Conservation (phyloP, 1,140 invertebrate genomes). For the Drosophila santomea region DNA sequence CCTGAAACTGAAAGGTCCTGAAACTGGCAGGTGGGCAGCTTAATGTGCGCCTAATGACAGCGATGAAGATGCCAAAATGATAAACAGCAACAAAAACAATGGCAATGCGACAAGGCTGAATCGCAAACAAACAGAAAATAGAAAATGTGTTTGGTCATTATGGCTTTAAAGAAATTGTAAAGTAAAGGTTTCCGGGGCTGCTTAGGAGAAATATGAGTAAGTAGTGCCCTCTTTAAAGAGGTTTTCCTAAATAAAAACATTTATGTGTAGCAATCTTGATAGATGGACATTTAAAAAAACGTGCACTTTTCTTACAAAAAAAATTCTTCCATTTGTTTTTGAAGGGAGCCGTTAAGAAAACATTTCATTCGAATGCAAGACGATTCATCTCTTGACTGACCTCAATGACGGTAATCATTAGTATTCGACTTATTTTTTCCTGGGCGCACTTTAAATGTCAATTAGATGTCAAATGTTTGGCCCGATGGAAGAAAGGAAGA, state of each 20-base stretch:
- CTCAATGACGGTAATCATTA: conserved; percentile 35
- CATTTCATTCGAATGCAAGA: not conserved
- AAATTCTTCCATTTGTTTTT: not conserved
- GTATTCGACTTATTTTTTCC: conserved; percentile 13
- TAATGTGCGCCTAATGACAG: conserved; percentile 79
- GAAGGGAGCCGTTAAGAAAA: not conserved
- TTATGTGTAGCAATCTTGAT: no score
- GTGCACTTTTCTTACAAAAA: no score
- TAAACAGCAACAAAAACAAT: conserved; percentile 69
- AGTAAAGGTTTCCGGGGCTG: not conserved
- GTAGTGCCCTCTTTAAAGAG: no score
- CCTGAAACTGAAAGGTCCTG: conserved; percentile 9
- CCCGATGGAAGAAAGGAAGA: not conserved
- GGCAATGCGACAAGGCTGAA: conserved; percentile 39
- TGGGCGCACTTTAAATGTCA: conserved; percentile 72
- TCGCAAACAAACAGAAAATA: conserved; percentile 60
- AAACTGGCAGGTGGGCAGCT: conserved; percentile 35
- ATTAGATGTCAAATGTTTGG: conserved; percentile 76
- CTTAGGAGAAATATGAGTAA: not conserved
- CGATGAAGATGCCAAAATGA: conserved; percentile 82
- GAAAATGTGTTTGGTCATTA: conserved; percentile 75
- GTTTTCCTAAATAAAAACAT: no score
- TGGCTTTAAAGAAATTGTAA: conserved; percentile 18
- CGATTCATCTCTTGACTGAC: conserved; percentile 40
- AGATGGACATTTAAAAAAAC: no score